phyloP scores from a whole-genome alignment of 2,797 vertebrate species.

The Leptodactylus fallax region DNA sequence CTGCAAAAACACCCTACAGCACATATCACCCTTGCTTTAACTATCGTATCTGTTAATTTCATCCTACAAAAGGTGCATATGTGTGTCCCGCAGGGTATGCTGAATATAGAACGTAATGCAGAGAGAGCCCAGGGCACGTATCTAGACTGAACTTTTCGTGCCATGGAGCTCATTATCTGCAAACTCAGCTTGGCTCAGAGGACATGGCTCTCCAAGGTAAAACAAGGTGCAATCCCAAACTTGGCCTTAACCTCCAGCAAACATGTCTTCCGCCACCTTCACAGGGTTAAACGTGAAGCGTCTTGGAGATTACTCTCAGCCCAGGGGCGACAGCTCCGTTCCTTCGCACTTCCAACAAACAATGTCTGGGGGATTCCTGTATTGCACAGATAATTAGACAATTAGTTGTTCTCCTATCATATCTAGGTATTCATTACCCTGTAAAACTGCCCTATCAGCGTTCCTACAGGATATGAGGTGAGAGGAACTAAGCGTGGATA shows the following conservation, averaged over 20 bases:
- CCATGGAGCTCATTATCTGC: constrained; percentile 45
- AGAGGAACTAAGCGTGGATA: background rate
- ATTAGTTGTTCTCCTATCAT: background rate
- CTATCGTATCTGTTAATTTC: constrained; percentile 50
- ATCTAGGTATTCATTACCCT: background rate
- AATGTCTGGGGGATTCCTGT: background rate
- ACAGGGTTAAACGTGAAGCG: background rate
- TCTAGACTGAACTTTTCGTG: background rate
- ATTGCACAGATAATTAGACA: constrained; percentile 27
- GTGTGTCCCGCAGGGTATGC: constrained; percentile 40
- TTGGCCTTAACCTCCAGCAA: background rate
- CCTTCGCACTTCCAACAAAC: background rate
- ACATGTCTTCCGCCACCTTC: background rate
- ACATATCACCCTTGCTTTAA: constrained; percentile 28
- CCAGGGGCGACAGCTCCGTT: background rate
- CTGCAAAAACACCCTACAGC: background rate
- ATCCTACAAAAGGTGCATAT: constrained; percentile 8
- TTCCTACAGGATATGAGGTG: background rate
- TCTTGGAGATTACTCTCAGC: background rate
- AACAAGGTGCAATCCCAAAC: background rate
- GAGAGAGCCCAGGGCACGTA: constrained; percentile 34
- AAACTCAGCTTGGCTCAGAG: background rate
- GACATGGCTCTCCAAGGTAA: background rate
- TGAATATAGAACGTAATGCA: constrained; percentile 15
- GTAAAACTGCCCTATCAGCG: constrained; percentile 3